Conservation (phyloP, 2,113 vertebrate genomes). For the Anoura caudifer region DNA sequence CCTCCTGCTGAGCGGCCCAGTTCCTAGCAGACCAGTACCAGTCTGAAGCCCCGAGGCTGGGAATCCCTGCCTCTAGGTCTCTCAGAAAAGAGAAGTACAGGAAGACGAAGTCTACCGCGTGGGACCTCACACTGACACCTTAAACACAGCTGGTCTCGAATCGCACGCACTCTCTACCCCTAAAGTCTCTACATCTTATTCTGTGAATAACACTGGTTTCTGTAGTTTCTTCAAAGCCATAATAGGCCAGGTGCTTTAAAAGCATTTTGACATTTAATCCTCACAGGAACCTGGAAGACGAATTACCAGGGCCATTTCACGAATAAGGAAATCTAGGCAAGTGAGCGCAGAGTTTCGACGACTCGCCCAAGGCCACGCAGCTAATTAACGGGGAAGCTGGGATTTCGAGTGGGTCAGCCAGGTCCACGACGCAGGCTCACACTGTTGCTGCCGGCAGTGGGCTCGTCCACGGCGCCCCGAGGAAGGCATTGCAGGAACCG, state of each 20-base stretch:
- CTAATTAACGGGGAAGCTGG: not conserved
- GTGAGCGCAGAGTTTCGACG: not conserved
- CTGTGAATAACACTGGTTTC: not conserved
- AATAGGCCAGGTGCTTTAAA: not conserved
- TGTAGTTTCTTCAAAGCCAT: not conserved
- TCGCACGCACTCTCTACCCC: not conserved
- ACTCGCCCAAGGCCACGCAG: not conserved
- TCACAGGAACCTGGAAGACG: not conserved
- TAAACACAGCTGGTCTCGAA: not conserved
- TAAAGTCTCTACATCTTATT: not conserved
- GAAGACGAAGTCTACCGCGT: not conserved
- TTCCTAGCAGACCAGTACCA: no score
- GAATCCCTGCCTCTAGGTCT: not conserved
- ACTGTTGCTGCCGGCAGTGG: no score
- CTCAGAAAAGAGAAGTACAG: not conserved
- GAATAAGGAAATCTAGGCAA: not conserved
- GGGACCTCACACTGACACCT: not conserved
- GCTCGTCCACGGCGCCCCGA: no score
- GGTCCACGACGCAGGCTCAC: not conserved
- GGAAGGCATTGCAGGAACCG: no score
- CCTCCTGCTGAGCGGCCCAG: no score
- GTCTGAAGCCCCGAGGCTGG: no score
- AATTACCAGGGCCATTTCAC: not conserved
- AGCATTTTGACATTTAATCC: not conserved
- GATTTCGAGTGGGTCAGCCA: not conserved